Percentiles rank a stretch among this genome's conserved stretches.
phyloP scores from a whole-genome alignment of 2,113 vertebrate genomes.

The Lagopus muta region DNA sequence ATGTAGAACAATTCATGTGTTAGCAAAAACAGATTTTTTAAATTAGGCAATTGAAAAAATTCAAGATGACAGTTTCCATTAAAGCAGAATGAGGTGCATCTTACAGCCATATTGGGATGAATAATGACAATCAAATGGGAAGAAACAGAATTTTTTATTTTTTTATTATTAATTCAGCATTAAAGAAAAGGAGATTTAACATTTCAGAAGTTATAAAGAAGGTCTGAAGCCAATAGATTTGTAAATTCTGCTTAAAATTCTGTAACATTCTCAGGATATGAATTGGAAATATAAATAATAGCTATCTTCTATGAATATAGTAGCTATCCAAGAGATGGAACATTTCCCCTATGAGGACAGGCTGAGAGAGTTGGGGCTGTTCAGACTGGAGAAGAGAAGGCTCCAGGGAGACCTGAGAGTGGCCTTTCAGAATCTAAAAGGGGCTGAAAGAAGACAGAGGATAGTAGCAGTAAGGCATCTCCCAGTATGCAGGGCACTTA shows the following conservation, averaged over 20 bases:
- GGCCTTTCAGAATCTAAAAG: too few relatives aligned
- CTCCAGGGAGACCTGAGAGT: too few relatives aligned
- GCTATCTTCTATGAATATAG: neutral
- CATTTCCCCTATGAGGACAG: too few relatives aligned
- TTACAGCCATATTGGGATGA: neutral
- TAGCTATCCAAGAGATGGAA: neutral
- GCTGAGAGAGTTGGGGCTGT: too few relatives aligned
- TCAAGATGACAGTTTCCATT: neutral
- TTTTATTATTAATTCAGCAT: neutral
- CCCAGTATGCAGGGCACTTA: neutral
- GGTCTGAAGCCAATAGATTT: neutral
- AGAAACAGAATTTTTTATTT: neutral
- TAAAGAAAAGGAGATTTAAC: neutral
- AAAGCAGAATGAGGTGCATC: neutral
- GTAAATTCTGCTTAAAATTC: neutral
- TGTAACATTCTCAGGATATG: neutral
- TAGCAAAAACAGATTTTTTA: neutral
- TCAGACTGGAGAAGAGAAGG: too few relatives aligned
- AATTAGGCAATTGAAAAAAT: neutral
- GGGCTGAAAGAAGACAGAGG: too few relatives aligned
- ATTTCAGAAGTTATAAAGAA: constrained; percentile 7
- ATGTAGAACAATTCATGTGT: neutral
- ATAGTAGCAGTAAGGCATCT: neutral
- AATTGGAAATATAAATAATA: neutral
- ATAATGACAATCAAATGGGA: neutral